Conservation (phyloP, 2,113 vertebrate genomes). For the Carlito syrichta region DNA sequence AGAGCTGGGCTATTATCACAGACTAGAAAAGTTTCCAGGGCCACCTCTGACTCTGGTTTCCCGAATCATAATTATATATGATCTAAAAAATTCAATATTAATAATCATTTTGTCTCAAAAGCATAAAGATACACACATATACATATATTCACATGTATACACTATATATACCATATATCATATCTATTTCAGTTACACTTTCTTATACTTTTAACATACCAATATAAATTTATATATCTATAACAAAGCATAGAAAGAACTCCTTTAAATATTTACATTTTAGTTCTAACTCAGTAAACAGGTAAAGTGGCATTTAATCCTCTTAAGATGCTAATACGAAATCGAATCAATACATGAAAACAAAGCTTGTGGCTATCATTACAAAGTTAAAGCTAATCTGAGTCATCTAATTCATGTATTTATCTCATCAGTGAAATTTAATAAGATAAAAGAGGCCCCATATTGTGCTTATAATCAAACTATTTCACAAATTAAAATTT, state of each 20-base stretch:
- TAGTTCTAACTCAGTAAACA: neutral
- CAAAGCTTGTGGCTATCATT: conserved; percentile 27
- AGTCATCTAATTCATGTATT: conserved; percentile 20
- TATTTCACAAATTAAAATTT: neutral
- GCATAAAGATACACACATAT: too few species aligned
- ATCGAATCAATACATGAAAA: conserved; percentile 30
- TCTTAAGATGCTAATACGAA: neutral
- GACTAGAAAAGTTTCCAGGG: neutral
- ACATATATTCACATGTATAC: neutral
- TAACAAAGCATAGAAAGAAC: neutral
- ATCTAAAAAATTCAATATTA: neutral
- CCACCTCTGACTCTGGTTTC: neutral
- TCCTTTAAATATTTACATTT: neutral
- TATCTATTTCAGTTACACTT: too few species aligned
- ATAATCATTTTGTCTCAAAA: neutral
- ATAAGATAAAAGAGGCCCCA: neutral
- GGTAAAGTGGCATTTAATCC: neutral
- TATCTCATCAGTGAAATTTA: neutral
- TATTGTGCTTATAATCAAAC: conserved; percentile 36
- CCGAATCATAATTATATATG: neutral
- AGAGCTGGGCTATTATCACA: neutral
- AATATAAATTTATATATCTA: neutral
- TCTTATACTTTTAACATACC: neutral
- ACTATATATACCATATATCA: neutral
- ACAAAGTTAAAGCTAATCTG: conserved; percentile 17